These are phyloP conservation scores for Glyphotaelius pellucidus DNA, from an alignment of 2,888 invertebrate genomes.

Conservation along the genomic window DNA sequence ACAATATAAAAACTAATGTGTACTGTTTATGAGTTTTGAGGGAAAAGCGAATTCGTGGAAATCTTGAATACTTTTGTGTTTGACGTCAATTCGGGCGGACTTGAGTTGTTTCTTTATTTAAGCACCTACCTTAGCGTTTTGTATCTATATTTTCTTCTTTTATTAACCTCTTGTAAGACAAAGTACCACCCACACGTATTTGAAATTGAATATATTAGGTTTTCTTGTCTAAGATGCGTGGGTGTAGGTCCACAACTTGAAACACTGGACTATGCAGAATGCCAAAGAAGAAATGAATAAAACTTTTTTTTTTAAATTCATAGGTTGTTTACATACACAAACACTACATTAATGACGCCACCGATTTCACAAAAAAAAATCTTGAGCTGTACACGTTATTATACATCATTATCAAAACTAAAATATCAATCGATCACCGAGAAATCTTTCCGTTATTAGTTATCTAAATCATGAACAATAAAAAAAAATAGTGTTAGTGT, in stretches of 20 bases:
- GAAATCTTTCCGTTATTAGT: not conserved
- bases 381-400: no score
- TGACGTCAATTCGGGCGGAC: not conserved
- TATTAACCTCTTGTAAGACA: not conserved
- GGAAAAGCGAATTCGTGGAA: not conserved
- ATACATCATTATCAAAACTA: no score
- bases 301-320: no score
- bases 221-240: not conserved
- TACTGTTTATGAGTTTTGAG: not conserved
- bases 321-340: no score
- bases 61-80: not conserved
- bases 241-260: not conserved
- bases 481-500: no score
- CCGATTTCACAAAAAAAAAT: no score
- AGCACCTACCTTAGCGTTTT: not conserved
- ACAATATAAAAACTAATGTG: not conserved
- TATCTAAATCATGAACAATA: no score
- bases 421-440: not conserved
- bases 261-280: not conserved
- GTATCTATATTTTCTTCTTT: not conserved
- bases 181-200: not conserved
- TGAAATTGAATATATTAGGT: not conserved
- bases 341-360: no score
- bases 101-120: not conserved
- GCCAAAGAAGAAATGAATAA: no score